Evolutionary conservation across 2,888 invertebrate species (phyloP), one percentile per base, ranked within the genome.

Genomic region (Leptopilina syphax): DNA sequence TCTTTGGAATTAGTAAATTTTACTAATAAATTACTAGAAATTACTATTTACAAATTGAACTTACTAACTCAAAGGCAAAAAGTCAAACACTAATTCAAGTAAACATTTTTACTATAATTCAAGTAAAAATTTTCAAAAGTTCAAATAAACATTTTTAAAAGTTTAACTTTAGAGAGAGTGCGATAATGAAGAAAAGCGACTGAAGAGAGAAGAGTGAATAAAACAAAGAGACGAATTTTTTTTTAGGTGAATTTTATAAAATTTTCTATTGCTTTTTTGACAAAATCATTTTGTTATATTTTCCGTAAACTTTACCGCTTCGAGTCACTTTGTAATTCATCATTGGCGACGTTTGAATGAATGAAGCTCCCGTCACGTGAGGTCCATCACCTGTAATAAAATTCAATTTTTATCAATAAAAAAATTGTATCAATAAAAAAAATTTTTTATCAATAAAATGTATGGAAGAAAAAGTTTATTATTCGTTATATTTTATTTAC

Each of bases 251-350:
- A 73, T 27, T 57, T 70, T 70, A 27, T 3, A 54, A 50, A 27
- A 50, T 13, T 50, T 54, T 54, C 70, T 70, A 73, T 73, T 57
- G 57, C 57, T 73, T 73, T 73, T 73, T 73, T n/a, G 73, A 13
- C n/a, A 73, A 4, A 57, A 73, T 34, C 2, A 73, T 79, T 85
- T 89, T 89, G 84, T 86, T 87, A 82, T 91, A 92, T 84, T 87
- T 89, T 77, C 92, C 92, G 81, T 92, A 92, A 68, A 92, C 79
- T 80, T 87, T 88, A 50, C 92, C 92, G 82, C 92, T 92, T 76
- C 92, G 88, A 13, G 92, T 92, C 63, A 91, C 88, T 66, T 86
- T 87, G 83, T 89, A 92, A 73, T 88, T 87, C 44, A 89, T 82
- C 70, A 89, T 87, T 65, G 89, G 88, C 13, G 81, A 80, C 9